Base-by-base conservation (phyloP, 2,113 vertebrate genomes). In the Baryphthengus martii region DNA sequence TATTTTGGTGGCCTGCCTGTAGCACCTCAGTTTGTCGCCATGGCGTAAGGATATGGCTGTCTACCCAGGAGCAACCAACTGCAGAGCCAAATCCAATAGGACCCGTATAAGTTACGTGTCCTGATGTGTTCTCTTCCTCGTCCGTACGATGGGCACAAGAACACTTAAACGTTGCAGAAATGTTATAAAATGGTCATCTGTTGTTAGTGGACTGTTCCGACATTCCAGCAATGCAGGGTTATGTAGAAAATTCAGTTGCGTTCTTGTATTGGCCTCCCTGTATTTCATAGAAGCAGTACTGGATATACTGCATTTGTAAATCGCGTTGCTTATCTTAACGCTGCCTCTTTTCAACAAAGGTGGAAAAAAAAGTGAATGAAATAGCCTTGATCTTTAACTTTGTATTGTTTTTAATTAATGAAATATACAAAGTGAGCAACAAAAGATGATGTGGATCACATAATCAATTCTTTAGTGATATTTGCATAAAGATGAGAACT, bases 341-440 rank as follows among this genome's bases (percentile, higher is more conserved):
- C 12, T 62, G 62, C 8, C 10, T 47, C 8, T 49, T 89, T 88
- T 56, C 49, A 83, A 25, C 19, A 47, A 63, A 71, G 42, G 19
- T 84, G 45, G n/a, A n/a, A 53, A 91, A 92, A 87, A 24, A 58
- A 20, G 28, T 81, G 68, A 95, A 59, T 7, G 7, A 85, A 90
- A 78, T 66, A 88, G n/a, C 16, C 31, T 80, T 90, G 53, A 70
- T 47, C 40, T 79, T 82, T 58, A 80, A 85, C 21, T 83, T 80
- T 3, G 0, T 68, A 20, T 52, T 65, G 13, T 26, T 93, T 87
- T 62, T 63, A 55, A 68, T 42, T 61, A 50, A 42, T 73, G 42
- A 89, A 58, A 10, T 8, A 88, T 82, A 76, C 42, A 21, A 95
- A 78, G 10, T 90, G 35, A 68, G 35, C 65, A 86, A 55, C 70